These are phyloP conservation scores for Phocides pigmalion DNA, from an alignment of 1,140 invertebrate species.

Conservation along the genomic window DNA sequence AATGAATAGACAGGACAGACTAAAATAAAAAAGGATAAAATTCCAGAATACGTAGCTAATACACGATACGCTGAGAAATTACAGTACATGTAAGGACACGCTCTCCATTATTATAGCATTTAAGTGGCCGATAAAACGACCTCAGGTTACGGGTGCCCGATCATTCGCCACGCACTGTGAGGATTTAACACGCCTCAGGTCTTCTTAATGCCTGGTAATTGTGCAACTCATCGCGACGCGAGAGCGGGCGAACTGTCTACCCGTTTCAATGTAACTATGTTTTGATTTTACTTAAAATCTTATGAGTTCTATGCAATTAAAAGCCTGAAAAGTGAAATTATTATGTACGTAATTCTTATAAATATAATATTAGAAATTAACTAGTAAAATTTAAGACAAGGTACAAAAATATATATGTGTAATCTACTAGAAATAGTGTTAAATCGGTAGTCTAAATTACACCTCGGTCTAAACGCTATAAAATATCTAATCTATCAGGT, in stretches of 20 bases:
- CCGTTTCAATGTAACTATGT: constrained; percentile 14
- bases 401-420: too few species aligned
- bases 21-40: constrained; percentile 35
- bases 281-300: too few species aligned
- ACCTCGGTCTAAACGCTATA: too few species aligned
- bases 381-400: too few species aligned
- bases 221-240: constrained; percentile 54
- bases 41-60: constrained; percentile 39
- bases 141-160: constrained; percentile 53
- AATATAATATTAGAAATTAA: too few species aligned
- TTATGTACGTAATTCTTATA: too few species aligned
- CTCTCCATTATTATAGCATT: constrained; percentile 57
- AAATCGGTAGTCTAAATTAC: too few species aligned
- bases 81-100: constrained; percentile 57
- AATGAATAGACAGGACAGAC: neutral
- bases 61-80: constrained; percentile 47
- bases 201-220: constrained; percentile 66
- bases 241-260: constrained; percentile 14
- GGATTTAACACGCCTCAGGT: constrained; percentile 63
- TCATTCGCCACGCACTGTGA: constrained; percentile 57
- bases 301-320: too few species aligned
- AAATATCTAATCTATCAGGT: too few species aligned
- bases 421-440: too few species aligned
- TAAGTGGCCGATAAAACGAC: constrained; percentile 60
- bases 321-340: too few species aligned